Percentiles rank a stretch among this genome's conserved stretches.
These are phyloP conservation scores for Xylocampa areola DNA, from an alignment of 2,888 invertebrate species.

Conservation along the genomic window DNA sequence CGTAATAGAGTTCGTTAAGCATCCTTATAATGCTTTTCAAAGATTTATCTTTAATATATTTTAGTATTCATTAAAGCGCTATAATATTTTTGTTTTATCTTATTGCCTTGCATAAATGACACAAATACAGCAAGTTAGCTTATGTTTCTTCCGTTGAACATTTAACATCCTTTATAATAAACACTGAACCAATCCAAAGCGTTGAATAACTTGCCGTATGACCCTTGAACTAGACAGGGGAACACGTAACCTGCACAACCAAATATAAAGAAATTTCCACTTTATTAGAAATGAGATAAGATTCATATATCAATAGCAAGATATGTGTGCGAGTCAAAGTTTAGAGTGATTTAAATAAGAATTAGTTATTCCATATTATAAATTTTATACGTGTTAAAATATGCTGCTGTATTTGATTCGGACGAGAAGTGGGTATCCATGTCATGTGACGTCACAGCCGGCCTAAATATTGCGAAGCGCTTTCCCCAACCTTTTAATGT, in stretches of 20 bases:
- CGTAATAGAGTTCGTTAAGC: too few species aligned
- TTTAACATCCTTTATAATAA: slow-evolving; percentile 23
- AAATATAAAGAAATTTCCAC: slow-evolving; percentile 1
- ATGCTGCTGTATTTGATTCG: slow-evolving; percentile 21
- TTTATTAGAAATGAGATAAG: slow-evolving; percentile 3
- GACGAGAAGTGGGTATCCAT: slow-evolving; percentile 33
- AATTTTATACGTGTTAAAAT: slow-evolving; percentile 31
- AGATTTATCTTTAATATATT: too few species aligned
- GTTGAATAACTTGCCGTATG: slow-evolving; percentile 45
- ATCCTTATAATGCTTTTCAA: too few species aligned
- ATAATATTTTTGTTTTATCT: too few species aligned
- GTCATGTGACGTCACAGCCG: slow-evolving; percentile 37
- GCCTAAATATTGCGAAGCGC: slow-evolving; percentile 46
- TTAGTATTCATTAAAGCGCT: too few species aligned
- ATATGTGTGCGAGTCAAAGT: not conserved
- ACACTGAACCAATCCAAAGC: slow-evolving; percentile 33
- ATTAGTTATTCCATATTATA: slow-evolving; percentile 39
- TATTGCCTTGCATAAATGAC: slow-evolving; percentile 2
- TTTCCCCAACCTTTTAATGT: slow-evolving; percentile 38
- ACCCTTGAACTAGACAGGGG: slow-evolving; percentile 44
- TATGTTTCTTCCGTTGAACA: slow-evolving; percentile 32
- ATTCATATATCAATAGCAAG: slow-evolving; percentile 4
- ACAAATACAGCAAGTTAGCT: slow-evolving; percentile 11
- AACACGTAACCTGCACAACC: slow-evolving; percentile 29
- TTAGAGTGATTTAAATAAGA: slow-evolving; percentile 36